phyloP scores from a whole-genome alignment of 2,797 vertebrate species.

The Karalla daura region DNA sequence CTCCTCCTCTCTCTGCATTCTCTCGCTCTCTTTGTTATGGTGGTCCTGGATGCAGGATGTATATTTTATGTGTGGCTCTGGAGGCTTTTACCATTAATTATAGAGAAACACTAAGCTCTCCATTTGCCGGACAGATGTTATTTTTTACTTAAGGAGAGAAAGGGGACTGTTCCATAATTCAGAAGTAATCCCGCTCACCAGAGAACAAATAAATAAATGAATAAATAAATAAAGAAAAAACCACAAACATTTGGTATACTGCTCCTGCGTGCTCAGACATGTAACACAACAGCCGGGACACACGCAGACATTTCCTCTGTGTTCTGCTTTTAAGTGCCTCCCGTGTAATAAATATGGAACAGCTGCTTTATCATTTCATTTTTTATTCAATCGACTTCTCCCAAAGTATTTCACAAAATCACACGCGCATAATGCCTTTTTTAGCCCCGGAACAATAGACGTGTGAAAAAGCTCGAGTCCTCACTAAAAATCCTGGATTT shows the following conservation, averaged over 20 bases:
- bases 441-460: conserved; percentile 19
- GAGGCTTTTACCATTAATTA: conserved; percentile 90
- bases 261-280: conserved; percentile 30
- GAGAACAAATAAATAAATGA: conserved; percentile 83
- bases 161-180: conserved; percentile 86
- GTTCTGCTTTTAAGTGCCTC: conserved; percentile 67
- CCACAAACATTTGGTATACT: conserved; percentile 68
- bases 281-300: conserved; percentile 33
- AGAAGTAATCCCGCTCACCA: conserved; percentile 78
- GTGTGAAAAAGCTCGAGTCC: not conserved
- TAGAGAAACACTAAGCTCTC: conserved; percentile 87
- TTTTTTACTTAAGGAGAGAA: conserved; percentile 86
- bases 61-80: conserved; percentile 85
- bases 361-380: conserved; percentile 70
- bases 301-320: conserved; percentile 51
- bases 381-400: conserved; percentile 64
- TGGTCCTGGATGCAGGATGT: conserved; percentile 72
- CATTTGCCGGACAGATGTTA: conserved; percentile 87
- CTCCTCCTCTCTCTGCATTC: conserved; percentile 35
- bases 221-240: conserved; percentile 80
- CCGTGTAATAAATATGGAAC: conserved; percentile 75
- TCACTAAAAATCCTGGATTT: not conserved
- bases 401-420: conserved; percentile 41
- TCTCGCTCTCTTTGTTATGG: conserved; percentile 77
- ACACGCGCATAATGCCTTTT: not conserved